A percentile compares a stretch with the other conserved stretches of the same genome.
Evolutionary conservation across 2,888 invertebrate genomes (phyloP).

Genomic region (Drosophila histrio): DNA sequence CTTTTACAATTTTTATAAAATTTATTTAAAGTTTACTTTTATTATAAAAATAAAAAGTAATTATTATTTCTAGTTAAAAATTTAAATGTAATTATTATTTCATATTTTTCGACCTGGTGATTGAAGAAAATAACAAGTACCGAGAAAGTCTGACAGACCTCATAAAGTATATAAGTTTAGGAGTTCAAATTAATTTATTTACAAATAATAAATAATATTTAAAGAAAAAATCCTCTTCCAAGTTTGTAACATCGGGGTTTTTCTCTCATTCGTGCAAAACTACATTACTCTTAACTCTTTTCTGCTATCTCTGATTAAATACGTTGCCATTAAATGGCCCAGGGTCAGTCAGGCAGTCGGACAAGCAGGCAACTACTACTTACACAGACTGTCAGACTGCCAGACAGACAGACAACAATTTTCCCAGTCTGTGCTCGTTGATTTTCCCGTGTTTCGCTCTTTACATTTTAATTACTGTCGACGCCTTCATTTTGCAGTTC

Average conservation of each 20-base stretch:
- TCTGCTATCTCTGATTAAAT: neutral
- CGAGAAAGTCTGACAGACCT: too few species aligned
- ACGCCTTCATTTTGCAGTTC: slow-evolving; percentile 23
- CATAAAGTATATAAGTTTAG: too few species aligned
- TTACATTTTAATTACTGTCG: slow-evolving; percentile 34
- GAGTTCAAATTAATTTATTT: too few species aligned
- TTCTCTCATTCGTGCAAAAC: too few species aligned
- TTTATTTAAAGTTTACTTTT: neutral
- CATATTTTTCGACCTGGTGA: too few species aligned
- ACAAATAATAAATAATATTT: too few species aligned
- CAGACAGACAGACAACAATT: slow-evolving; percentile 6
- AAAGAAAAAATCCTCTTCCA: too few species aligned
- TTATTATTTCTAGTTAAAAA: too few species aligned
- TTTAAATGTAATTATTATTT: too few species aligned
- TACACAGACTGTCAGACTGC: neutral
- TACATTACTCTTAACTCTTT: neutral
- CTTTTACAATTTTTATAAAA: neutral
- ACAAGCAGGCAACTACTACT: neutral
- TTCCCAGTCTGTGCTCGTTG: slow-evolving; percentile 23
- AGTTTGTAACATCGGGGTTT: too few species aligned
- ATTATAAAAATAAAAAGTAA: too few species aligned
- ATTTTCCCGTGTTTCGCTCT: slow-evolving; percentile 21
- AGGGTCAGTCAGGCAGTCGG: slow-evolving; percentile 28
- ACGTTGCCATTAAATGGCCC: slow-evolving; percentile 10
- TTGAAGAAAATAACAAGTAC: too few species aligned